A percentile compares a stretch with the other conserved stretches of the same genome.
Evolutionary conservation across 2,888 invertebrate genomes (phyloP).

Genomic region (Caenorhabditis becei): DNA sequence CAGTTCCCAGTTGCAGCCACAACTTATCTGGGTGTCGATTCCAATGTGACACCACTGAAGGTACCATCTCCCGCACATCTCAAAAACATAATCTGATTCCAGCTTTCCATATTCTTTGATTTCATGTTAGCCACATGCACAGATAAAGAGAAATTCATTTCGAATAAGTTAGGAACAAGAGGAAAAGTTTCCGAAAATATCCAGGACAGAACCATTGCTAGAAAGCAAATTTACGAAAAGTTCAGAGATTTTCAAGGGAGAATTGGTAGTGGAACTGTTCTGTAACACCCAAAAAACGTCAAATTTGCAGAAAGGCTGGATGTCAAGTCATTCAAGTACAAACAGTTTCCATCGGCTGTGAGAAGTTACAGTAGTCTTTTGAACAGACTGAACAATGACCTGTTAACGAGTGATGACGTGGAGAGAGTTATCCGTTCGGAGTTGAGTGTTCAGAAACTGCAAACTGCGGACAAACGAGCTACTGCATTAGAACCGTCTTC

Average conservation of each 20-base stretch:
- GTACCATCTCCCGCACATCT: conserved; percentile 4
- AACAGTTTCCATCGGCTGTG: neutral
- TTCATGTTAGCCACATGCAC: conserved; percentile 83
- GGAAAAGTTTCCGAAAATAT: conserved; percentile 66
- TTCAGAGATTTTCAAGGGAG: neutral
- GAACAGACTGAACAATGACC: neutral
- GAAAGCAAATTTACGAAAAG: conserved; percentile 52
- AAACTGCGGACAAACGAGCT: neutral
- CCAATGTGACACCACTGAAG: conserved; percentile 81
- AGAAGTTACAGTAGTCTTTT: neutral
- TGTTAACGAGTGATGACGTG: neutral
- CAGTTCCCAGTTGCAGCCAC: conserved; percentile 83
- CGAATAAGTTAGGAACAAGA: conserved; percentile 80
- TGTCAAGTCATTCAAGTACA: conserved; percentile 3
- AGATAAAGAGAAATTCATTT: conserved; percentile 78
- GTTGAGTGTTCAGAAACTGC: conserved; percentile 6
- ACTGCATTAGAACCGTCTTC: neutral
- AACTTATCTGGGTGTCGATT: conserved; percentile 84
- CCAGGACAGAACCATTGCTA: conserved; percentile 25
- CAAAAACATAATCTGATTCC: conserved; percentile 41
- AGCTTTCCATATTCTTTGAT: conserved; percentile 84
- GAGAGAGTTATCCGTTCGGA: conserved; percentile 14
- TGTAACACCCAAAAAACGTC: neutral
- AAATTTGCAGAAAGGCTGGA: conserved; percentile 8
- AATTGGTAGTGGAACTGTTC: conserved; percentile 7